Evolutionary conservation across 2,888 invertebrate species (phyloP), one percentile per base, ranked within the genome.

Genomic region (Drosophila paracracens): DNA sequence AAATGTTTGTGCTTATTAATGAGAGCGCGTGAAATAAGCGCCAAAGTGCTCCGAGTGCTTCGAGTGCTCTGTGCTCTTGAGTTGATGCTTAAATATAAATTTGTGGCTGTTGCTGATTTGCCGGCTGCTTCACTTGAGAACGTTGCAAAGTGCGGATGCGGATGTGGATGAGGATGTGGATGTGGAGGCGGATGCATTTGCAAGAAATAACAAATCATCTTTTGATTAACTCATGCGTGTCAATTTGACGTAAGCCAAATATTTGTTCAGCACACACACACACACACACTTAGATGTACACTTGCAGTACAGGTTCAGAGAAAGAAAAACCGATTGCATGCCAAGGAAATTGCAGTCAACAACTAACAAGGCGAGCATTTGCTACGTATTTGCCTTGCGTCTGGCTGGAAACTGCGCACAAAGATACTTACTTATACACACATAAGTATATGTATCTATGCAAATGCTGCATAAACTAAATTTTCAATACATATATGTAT

Each of bases 151-250:
- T 62, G 58, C 50, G 52, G 43, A 76, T 70, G 57, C 11, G 59
- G 48, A 59, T 50, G 40, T 2, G 25, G 25, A 25, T 25, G 25
- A 25, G 25, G 25, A 33, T 51, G 59, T 10, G 76, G 58, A 72
- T 67, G 62, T 21, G 35, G 60, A 76, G 73, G 76, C 77, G 88
- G 89, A 84, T 79, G 89, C 89, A 89, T 88, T 89, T 85, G 85
- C 88, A 67, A 89, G 88, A 82, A 87, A 85, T 85, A 88, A 85
- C 88, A 85, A 85, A 85, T 85, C 89, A 88, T 87, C 90, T 90
- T 88, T 90, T 90, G 90, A 87, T 87, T 86, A 88, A 90, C 89
- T 88, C 87, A 87, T 86, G 90, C 87, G 87, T 87, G 83, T 83
- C 89, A 90, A 90, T 87, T 86, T 79, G 81, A 88, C 79, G 90